Conservation (phyloP, 2,797 vertebrate species). For the Australoheros facetus region DNA sequence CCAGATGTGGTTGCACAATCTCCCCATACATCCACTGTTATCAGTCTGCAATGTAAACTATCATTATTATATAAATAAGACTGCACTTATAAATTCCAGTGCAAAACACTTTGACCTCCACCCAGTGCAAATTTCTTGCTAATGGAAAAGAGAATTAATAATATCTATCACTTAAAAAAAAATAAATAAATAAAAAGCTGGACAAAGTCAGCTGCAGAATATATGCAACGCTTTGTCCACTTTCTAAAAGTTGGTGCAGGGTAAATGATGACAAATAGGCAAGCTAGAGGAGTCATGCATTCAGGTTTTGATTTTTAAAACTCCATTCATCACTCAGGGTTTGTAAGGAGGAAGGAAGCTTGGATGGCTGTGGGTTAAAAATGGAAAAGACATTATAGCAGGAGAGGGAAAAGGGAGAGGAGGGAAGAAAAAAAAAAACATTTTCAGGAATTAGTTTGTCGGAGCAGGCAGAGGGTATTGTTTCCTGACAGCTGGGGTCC, state of each 20-base stretch:
- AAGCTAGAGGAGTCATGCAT: slow-evolving; percentile 57
- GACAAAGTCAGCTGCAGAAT: slow-evolving; percentile 27
- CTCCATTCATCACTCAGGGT: slow-evolving; percentile 74
- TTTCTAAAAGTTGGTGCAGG: slow-evolving; percentile 38
- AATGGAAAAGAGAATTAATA: slow-evolving; percentile 28
- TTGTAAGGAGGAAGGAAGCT: slow-evolving; percentile 83
- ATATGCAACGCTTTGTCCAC: slow-evolving; percentile 32
- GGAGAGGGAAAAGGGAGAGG: slow-evolving; percentile 64
- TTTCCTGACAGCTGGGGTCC: slow-evolving; percentile 87
- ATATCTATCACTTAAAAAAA: slow-evolving; percentile 1
- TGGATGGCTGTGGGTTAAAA: slow-evolving; percentile 84
- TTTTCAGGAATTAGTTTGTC: slow-evolving; percentile 86
- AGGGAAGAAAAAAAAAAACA: slow-evolving; percentile 73
- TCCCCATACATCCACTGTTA: slow-evolving; percentile 5
- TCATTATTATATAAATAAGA: slow-evolving; percentile 31
- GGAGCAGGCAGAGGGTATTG: slow-evolving; percentile 85
- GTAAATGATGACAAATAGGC: slow-evolving; percentile 68
- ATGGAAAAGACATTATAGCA: slow-evolving; percentile 86
- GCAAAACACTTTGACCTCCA: slow-evolving; percentile 27
- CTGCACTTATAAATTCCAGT: slow-evolving; percentile 15
- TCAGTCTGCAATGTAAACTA: slow-evolving; percentile 6
- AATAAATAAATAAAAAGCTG: not conserved
- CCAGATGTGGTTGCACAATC: slow-evolving; percentile 15
- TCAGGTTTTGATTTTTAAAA: slow-evolving; percentile 71
- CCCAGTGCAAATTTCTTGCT: slow-evolving; percentile 37